These are phyloP conservation scores for Caradrina kadenii DNA, from an alignment of 2,888 invertebrate genomes.

Conservation along the genomic window DNA sequence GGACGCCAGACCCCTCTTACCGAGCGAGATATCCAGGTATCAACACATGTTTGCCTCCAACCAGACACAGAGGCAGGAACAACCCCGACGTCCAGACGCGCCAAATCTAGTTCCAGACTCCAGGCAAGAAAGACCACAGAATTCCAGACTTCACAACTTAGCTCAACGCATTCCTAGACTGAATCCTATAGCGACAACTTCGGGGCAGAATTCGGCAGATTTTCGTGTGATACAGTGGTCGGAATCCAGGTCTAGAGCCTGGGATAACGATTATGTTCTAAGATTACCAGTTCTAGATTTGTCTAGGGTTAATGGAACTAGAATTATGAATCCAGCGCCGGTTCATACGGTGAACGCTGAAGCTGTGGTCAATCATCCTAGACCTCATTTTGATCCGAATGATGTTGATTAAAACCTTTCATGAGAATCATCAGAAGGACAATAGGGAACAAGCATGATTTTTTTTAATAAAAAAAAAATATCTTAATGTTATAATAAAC, in stretches of 20 bases:
- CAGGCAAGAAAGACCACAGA: constrained; percentile 72
- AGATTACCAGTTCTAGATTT: constrained; percentile 79
- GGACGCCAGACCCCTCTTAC: constrained; percentile 89
- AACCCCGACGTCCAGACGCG: constrained; percentile 65
- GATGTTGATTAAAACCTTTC: constrained; percentile 68
- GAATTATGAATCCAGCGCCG: constrained; percentile 62
- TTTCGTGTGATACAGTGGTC: constrained; percentile 80
- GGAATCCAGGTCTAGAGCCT: constrained; percentile 72
- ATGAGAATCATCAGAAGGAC: not conserved
- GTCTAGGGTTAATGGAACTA: constrained; percentile 72
- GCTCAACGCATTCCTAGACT: constrained; percentile 82
- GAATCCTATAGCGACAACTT: constrained; percentile 70
- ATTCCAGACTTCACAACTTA: constrained; percentile 75
- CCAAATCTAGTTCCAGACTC: constrained; percentile 75
- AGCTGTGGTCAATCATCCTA: constrained; percentile 67
- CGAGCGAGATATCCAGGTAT: constrained; percentile 87
- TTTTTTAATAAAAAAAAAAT: too few relatives aligned
- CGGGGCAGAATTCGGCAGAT: constrained; percentile 65
- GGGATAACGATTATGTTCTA: constrained; percentile 80
- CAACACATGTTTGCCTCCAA: constrained; percentile 84
- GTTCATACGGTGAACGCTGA: constrained; percentile 70
- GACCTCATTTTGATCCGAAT: constrained; percentile 68
- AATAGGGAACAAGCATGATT: too few relatives aligned
- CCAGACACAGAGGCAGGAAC: constrained; percentile 67
- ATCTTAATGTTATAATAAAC: too few relatives aligned